These are phyloP conservation scores for Eupithecia centaureata DNA, from an alignment of 2,888 invertebrate species.

Conservation along the genomic window DNA sequence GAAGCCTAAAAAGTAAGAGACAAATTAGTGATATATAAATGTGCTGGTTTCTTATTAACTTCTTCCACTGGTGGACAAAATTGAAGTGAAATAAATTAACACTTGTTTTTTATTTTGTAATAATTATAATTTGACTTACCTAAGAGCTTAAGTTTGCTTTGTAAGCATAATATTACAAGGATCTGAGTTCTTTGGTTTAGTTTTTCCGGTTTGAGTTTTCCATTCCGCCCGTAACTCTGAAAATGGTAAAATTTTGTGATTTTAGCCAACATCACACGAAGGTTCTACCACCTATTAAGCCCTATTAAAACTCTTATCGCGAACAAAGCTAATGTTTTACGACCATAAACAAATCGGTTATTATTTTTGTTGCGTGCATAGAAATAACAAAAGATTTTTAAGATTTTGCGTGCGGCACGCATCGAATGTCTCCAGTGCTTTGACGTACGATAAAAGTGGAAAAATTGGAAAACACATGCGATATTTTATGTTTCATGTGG, in stretches of 20 bases:
- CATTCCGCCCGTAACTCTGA: background rate
- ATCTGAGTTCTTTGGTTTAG: background rate
- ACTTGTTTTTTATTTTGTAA: no score
- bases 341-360: conserved; percentile 48
- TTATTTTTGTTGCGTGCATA: conserved; percentile 66
- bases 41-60: no score
- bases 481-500: conserved; percentile 40
- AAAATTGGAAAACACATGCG: conserved; percentile 52
- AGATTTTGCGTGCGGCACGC: conserved; percentile 75
- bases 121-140: no score
- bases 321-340: conserved; percentile 30
- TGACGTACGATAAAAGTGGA: conserved; percentile 51
- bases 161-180: no score
- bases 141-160: no score
- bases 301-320: conserved; percentile 20
- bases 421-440: conserved; percentile 49
- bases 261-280: background rate
- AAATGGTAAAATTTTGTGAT: background rate
- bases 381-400: conserved; percentile 50
- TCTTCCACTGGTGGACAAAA: no score
- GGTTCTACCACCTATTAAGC: conserved; percentile 12
- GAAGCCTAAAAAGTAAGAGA: no score
- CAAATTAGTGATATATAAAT: no score
- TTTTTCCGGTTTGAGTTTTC: background rate
- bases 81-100: no score